phyloP scores from a whole-genome alignment of 2,113 vertebrate species.

The Arenaria interpres region DNA sequence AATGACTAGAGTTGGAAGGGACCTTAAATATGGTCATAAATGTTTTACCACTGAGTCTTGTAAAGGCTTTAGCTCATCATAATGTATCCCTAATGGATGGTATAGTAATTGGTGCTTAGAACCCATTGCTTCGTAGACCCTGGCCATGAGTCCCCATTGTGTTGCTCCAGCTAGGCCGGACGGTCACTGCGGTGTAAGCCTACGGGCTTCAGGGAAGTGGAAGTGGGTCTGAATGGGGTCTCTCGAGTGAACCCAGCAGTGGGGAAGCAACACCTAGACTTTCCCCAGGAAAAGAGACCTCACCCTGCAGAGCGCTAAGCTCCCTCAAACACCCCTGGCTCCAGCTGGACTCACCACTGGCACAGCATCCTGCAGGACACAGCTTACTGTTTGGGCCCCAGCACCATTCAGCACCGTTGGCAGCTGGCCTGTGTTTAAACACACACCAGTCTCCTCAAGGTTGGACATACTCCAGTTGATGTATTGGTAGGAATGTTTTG shows the following conservation, averaged over 20 bases:
- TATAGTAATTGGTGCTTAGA: not conserved
- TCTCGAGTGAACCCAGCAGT: not conserved
- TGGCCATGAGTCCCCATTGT: not conserved
- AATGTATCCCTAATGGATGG: not conserved
- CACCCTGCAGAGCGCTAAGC: not conserved
- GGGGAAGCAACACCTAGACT: not conserved
- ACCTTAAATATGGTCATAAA: no score
- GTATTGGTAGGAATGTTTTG: not conserved
- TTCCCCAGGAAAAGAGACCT: not conserved
- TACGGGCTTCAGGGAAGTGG: not conserved
- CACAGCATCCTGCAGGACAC: not conserved
- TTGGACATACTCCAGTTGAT: no score
- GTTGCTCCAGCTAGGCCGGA: not conserved
- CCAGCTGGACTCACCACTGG: not conserved
- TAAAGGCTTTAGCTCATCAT: not conserved
- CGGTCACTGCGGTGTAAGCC: not conserved
- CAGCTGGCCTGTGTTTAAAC: not conserved
- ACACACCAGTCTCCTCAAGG: not conserved
- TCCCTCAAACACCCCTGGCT: not conserved
- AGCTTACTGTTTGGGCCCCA: not conserved
- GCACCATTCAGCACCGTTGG: rapidly evolving
- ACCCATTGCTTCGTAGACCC: not conserved
- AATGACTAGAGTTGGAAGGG: no score
- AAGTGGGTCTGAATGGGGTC: not conserved
- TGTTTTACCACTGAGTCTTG: not conserved